These are phyloP conservation scores for Drosophila repletoides DNA, from an alignment of 1,140 invertebrate genomes.

Conservation along the genomic window DNA sequence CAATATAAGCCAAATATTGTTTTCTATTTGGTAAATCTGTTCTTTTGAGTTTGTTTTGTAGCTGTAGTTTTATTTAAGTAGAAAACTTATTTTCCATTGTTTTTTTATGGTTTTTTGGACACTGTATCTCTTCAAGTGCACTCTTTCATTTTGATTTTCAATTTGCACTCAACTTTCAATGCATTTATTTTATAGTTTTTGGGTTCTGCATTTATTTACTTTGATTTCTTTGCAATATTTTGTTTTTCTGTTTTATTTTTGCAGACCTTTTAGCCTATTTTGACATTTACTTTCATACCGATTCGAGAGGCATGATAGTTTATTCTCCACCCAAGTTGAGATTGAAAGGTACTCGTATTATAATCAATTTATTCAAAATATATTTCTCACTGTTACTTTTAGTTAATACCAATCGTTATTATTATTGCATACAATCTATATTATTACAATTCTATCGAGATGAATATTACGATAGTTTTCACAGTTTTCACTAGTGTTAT, in stretches of 20 bases:
- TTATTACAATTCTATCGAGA: too few species aligned
- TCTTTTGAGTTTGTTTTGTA: slow-evolving; percentile 3
- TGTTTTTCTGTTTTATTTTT: slow-evolving; percentile 84
- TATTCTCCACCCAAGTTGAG: slow-evolving; percentile 88
- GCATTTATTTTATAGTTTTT: neutral
- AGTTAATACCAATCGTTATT: slow-evolving; percentile 7
- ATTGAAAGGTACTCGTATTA: slow-evolving; percentile 86
- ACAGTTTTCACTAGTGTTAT: too few species aligned
- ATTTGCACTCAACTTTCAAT: slow-evolving; percentile 19
- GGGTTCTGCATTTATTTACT: neutral
- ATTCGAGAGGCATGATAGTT: slow-evolving; percentile 87
- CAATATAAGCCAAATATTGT: neutral
- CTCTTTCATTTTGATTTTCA: slow-evolving; percentile 12
- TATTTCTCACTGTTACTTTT: slow-evolving; percentile 12
- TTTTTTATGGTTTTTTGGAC: slow-evolving; percentile 18
- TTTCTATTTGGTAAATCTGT: neutral
- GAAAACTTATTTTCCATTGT: neutral
- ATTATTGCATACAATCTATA: too few species aligned
- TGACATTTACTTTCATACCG: slow-evolving; percentile 90
- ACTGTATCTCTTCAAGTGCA: slow-evolving; percentile 7
- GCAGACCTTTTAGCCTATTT: slow-evolving; percentile 90
- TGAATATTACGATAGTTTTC: too few species aligned
- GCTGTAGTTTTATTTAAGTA: slow-evolving; percentile 5
- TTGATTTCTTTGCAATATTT: slow-evolving; percentile 48
- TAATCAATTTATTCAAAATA: slow-evolving; percentile 47